Base-by-base conservation (phyloP, 1,140 invertebrate species). In the Branchinecta lindahli region DNA sequence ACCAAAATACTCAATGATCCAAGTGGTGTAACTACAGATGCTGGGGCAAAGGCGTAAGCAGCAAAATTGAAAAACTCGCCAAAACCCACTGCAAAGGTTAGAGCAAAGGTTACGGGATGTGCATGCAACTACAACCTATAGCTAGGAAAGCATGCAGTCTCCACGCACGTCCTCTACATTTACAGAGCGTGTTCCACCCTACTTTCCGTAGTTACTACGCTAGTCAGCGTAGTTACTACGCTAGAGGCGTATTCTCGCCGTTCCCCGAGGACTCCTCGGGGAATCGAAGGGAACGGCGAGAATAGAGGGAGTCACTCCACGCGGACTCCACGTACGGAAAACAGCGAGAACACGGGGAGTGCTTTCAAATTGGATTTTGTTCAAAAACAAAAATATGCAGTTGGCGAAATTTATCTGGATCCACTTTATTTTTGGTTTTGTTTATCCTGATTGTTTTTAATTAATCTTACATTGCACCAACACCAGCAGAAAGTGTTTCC, bases 1-100 rank as follows among this genome's bases (percentile, higher is more conserved):
- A 97, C 87, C 70, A 98, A 82, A 68, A 98, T 91, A 82, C 92
- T 96, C 6, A 98, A 81, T 66, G 92, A 94, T 69, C 96, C 96
- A 20, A 98, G 80, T 8, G 95, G 94, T 44, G 96, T 98, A 0
- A 98, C 92, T 52, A 98, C 79, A 0, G 92, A 91, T 20, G 94
- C 95, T 47, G 96, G 94, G 10, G 94, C 94, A 84, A 97, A 97
- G 8, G 92, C 91, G 82, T 97, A 98, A 2, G 96, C 94, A 21
- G 88, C 84, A 79, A 98, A 96, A 82, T 98, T 98, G 15, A 89
- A 86, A 61, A 85, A 85, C 82, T 98, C 96, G 70, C 96, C 96
- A 76, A 93, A 77, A 9, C 88, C 93, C 93, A 98, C 91, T 93
- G 79, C 73, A 82, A 85, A 70, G 75, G 52, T 61, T 20, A 61